Conservation (phyloP, 2,113 vertebrate genomes). For the Mus pahari region DNA sequence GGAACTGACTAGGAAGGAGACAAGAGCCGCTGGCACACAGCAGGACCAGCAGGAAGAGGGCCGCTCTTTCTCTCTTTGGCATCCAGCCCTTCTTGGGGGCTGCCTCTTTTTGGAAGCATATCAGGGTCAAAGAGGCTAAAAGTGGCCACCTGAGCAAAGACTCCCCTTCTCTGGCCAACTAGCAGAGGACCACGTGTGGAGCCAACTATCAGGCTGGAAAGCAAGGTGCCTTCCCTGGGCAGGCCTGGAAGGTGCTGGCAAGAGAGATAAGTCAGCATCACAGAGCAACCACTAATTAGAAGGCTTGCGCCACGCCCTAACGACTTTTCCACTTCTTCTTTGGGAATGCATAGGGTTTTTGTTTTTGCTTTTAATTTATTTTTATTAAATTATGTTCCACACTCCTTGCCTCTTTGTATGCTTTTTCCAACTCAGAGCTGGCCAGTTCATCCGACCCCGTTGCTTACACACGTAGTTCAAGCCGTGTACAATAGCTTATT, state of each 20-base stretch:
- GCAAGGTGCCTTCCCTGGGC: background rate
- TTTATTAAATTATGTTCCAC: constrained; percentile 78
- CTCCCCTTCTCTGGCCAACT: background rate
- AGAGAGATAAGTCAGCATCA: background rate
- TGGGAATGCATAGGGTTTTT: constrained; percentile 14
- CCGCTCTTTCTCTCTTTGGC: constrained; percentile 62
- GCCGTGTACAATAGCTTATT: constrained; percentile 70
- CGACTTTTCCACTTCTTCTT: constrained; percentile 77
- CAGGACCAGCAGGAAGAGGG: background rate
- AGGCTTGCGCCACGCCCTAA: constrained; percentile 65
- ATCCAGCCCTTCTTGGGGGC: constrained; percentile 69
- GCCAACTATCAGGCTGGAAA: too few relatives aligned
- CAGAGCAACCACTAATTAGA: constrained; percentile 57
- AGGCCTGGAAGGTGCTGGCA: constrained; percentile 4
- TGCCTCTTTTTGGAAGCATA: constrained; percentile 72
- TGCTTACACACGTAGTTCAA: constrained; percentile 48
- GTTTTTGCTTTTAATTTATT: too few relatives aligned
- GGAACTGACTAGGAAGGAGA: constrained; percentile 39
- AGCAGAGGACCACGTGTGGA: background rate
- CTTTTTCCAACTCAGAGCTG: constrained; percentile 69
- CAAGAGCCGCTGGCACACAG: background rate
- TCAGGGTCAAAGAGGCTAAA: constrained; percentile 76
- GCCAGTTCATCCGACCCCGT: constrained; percentile 71
- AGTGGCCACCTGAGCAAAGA: constrained; percentile 60
- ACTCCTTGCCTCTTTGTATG: constrained; percentile 73